Conservation (phyloP, 23 tunicate species). For the Ascidia mentula region DNA sequence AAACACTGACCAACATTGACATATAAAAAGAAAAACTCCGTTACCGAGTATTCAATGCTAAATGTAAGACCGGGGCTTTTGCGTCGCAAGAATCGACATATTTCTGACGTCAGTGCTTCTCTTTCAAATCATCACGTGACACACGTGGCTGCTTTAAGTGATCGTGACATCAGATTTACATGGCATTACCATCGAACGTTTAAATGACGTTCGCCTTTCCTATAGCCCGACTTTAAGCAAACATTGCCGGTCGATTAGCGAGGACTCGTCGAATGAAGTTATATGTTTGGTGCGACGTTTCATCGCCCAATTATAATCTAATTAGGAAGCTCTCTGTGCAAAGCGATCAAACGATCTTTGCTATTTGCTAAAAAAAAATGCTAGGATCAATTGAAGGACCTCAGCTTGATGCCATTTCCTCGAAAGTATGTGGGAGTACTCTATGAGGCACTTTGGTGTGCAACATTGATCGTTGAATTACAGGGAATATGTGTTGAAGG, state of each 20-base stretch:
- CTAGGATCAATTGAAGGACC: not conserved
- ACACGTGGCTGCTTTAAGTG: not conserved
- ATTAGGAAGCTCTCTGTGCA: too few species aligned
- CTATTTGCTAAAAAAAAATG: not conserved
- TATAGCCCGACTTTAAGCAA: not conserved
- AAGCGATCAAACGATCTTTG: not conserved
- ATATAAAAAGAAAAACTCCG: too few species aligned
- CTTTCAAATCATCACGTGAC: too few species aligned
- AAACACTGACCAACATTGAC: too few species aligned
- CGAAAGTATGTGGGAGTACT: not conserved
- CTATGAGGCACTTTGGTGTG: too few species aligned
- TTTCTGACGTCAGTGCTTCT: too few species aligned
- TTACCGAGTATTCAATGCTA: too few species aligned
- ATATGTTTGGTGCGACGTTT: not conserved
- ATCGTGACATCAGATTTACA: slow-evolving; percentile 5
- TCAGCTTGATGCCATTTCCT: not conserved
- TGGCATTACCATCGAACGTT: slow-evolving; percentile 8
- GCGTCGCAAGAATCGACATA: too few species aligned
- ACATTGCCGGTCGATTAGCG: not conserved
- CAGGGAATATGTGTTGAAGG: too few species aligned
- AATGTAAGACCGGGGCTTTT: too few species aligned
- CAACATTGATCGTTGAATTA: too few species aligned
- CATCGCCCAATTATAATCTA: slow-evolving; percentile 3
- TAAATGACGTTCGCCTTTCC: not conserved
- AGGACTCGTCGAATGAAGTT: not conserved